These are phyloP conservation scores for Periophthalmus modestus DNA, from an alignment of 2,113 vertebrate species.

Conservation along the genomic window DNA sequence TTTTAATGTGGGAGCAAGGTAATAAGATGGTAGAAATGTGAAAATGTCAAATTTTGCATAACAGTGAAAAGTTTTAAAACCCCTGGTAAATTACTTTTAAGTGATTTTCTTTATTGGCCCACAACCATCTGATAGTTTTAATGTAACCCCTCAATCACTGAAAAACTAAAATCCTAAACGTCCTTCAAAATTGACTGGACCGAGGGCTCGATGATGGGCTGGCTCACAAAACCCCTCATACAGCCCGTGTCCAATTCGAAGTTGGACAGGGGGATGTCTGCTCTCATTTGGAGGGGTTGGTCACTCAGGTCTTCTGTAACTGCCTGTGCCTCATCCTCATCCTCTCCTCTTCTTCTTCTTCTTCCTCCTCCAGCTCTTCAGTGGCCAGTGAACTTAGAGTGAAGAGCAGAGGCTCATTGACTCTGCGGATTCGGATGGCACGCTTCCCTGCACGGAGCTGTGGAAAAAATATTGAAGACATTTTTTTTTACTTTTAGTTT, in stretches of 20 bases:
- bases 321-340: accelerated
- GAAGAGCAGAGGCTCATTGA: conserved; percentile 63
- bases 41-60: no score
- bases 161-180: no score
- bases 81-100: no score
- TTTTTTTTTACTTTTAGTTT: no score
- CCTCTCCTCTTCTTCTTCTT: accelerated
- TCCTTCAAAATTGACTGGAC: conserved; percentile 18
- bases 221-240: conserved; percentile 70
- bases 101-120: no score
- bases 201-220: conserved; percentile 62
- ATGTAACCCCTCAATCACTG: no score
- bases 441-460: conserved; percentile 35
- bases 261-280: conserved; percentile 21
- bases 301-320: not conserved
- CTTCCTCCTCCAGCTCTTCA: accelerated
- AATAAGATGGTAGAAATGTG: no score
- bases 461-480: not conserved
- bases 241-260: conserved; percentile 60
- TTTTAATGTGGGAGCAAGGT: no score
- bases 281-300: accelerated
- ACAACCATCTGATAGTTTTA: no score
- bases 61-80: no score
- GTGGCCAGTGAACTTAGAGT: conserved; percentile 36
- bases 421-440: conserved; percentile 54